Conservation (phyloP, 2,797 vertebrate species). For the Sebastes steindachneri region DNA sequence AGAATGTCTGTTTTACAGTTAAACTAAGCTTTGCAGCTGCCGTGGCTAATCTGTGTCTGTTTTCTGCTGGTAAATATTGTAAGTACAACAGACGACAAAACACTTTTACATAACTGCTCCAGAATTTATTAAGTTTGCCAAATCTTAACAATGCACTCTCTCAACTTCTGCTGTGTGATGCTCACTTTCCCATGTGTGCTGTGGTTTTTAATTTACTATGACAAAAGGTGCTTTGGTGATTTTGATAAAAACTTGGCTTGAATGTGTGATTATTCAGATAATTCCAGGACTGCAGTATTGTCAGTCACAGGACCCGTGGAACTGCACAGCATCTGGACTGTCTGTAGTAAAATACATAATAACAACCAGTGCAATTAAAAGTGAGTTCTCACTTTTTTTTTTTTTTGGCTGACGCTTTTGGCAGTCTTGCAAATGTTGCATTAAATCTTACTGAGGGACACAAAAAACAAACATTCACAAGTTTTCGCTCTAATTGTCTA, state of each 20-base stretch:
- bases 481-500: neutral
- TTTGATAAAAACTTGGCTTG: slow-evolving; percentile 13
- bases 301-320: neutral
- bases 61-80: slow-evolving; percentile 22
- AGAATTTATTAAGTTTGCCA: slow-evolving; percentile 5
- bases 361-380: slow-evolving; percentile 21
- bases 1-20: slow-evolving; percentile 10
- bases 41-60: neutral
- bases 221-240: neutral
- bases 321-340: slow-evolving; percentile 18
- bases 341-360: neutral
- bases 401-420: neutral
- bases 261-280: slow-evolving; percentile 10
- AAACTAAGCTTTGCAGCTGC: neutral
- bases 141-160: neutral
- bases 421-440: neutral
- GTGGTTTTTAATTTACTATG: slow-evolving; percentile 2
- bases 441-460: neutral
- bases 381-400: neutral
- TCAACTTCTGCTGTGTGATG: neutral
- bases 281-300: neutral
- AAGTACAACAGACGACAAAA: slow-evolving; percentile 17
- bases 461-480: neutral
- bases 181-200: neutral
- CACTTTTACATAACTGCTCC: neutral